Conservation (phyloP, 2,797 vertebrate species). For the Enteromius argenteus region DNA sequence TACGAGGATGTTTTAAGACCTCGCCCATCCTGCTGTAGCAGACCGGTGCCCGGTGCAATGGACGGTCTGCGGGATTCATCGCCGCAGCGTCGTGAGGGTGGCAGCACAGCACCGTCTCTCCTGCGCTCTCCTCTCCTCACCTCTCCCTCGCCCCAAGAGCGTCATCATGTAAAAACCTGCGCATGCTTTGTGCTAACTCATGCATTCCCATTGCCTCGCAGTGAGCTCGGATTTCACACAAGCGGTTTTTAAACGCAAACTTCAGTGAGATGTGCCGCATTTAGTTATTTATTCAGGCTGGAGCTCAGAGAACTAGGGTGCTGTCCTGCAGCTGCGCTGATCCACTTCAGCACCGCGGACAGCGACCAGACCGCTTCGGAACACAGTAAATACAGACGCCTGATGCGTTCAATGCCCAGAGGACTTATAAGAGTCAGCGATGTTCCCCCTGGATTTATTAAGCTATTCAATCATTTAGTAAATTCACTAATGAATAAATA, state of each 20-base stretch:
- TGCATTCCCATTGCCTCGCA: constrained; percentile 59
- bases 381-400: not conserved
- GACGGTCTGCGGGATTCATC: constrained; percentile 58
- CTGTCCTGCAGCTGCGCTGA: not conserved
- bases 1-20: constrained; percentile 33
- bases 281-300: not conserved
- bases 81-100: constrained; percentile 64
- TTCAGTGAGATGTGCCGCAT: constrained; percentile 3
- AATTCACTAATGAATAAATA: not conserved
- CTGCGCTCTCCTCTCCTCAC: constrained; percentile 24
- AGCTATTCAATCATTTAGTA: not conserved
- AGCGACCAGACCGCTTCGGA: constrained; percentile 52
- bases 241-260: not conserved
- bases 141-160: constrained; percentile 52
- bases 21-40: constrained; percentile 51
- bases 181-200: constrained; percentile 70
- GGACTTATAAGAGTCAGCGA: not conserved
- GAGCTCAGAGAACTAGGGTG: not conserved
- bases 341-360: constrained; percentile 71
- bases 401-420: not conserved
- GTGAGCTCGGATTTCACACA: constrained; percentile 30
- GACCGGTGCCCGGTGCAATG: constrained; percentile 57
- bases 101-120: constrained; percentile 70
- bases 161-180: constrained; percentile 67
- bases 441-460: not conserved